These are phyloP conservation scores for Urophycis tenuis DNA, from an alignment of 2,797 vertebrate genomes.

Conservation along the genomic window DNA sequence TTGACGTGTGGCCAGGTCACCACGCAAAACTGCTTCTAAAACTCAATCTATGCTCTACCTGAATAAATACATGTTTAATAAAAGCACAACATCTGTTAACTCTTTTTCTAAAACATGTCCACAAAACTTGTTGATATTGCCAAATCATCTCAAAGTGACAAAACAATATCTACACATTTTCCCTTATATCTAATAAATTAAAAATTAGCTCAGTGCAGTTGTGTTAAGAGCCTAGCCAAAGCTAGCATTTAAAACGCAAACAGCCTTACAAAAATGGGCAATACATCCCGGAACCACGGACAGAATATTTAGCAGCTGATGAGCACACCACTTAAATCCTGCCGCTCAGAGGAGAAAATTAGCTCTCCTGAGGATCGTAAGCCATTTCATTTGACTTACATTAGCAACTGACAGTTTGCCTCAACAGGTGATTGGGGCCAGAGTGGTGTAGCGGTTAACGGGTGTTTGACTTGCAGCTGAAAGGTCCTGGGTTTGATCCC, in stretches of 20 bases:
- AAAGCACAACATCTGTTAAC: neutral
- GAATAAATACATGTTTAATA: neutral
- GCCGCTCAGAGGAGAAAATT: neutral
- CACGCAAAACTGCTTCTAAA: neutral
- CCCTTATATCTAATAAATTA: neutral
- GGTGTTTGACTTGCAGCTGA: neutral
- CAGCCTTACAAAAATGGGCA: neutral
- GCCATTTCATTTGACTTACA: neutral
- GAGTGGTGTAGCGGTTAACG: neutral
- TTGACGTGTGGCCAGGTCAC: neutral
- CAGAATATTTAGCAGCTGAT: neutral
- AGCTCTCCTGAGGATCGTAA: neutral
- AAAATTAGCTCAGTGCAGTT: neutral
- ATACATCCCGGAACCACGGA: neutral
- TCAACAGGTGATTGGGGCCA: neutral
- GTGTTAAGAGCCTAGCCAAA: neutral
- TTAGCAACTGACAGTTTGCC: neutral
- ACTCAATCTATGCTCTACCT: neutral
- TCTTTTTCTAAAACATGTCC: neutral
- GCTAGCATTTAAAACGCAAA: neutral
- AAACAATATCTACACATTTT: neutral
- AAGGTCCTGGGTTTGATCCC: neutral
- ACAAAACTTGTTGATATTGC: no score
- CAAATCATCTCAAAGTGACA: no score
- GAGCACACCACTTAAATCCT: neutral